Conservation (phyloP, 1,140 invertebrate species). For the Oreohelix idahoensis region DNA sequence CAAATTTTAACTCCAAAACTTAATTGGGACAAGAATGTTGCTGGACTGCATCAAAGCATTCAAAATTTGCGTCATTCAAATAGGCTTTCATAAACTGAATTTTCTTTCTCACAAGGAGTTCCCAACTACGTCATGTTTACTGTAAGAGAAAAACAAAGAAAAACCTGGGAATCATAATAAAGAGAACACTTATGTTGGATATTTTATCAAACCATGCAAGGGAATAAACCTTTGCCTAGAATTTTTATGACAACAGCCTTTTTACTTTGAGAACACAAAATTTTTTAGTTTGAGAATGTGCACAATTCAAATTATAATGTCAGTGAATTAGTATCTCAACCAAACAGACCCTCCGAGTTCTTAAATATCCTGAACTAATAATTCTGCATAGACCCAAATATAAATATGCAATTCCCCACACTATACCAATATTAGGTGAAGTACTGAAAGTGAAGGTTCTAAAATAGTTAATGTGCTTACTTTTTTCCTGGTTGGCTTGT, state of each 20-base stretch:
- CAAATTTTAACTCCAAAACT: background rate
- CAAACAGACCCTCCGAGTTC: too few species aligned
- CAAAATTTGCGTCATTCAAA: background rate
- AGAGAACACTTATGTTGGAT: too few species aligned
- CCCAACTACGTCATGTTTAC: constrained; percentile 21
- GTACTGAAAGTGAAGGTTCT: background rate
- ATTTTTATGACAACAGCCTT: too few species aligned
- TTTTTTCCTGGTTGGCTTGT: constrained; percentile 38
- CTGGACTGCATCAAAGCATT: background rate
- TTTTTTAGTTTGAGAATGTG: too few species aligned
- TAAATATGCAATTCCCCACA: too few species aligned
- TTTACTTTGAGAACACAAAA: too few species aligned
- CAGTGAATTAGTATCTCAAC: too few species aligned
- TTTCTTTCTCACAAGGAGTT: constrained; percentile 24
- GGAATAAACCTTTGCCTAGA: background rate
- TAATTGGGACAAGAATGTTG: background rate
- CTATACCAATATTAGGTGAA: too few species aligned
- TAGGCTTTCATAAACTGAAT: constrained; percentile 13
- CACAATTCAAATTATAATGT: too few species aligned
- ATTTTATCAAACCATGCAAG: background rate
- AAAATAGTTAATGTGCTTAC: background rate
- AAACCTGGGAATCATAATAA: background rate
- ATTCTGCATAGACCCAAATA: too few species aligned
- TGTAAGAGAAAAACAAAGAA: constrained; percentile 14
- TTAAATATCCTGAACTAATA: too few species aligned